Evolutionary conservation across 2,797 vertebrate species (phyloP), one percentile per base, ranked within the genome.

Genomic region (Phrynocephalus vlangalii): DNA sequence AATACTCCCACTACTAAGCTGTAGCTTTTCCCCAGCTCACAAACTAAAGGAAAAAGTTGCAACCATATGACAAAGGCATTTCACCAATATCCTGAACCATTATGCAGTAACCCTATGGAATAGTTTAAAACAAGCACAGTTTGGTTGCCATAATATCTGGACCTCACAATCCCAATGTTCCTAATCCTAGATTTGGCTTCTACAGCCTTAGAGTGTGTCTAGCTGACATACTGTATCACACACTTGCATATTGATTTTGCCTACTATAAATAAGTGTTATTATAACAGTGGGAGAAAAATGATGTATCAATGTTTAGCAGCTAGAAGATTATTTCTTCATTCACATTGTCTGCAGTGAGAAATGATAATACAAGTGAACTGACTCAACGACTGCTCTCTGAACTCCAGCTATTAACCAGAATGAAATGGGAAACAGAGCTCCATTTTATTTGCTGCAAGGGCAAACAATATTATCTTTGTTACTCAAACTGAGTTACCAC

Each of bases 191-290:
- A n/a, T 11, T 50, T 18, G 28, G 22, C 9, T 84, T 86, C 78
- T 79, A 79, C 26, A 79, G 73, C 38, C 38, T 44, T 44, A 44
- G 38, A 44, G 38, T 13, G 73, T 79, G 83, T 82, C 10, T 18
- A 83, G 84, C 13, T 89, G 71, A 92, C 71, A 76, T 48, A 50
- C 0, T 81, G 1, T 86, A 75, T 28, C 1, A 67, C 13, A 48
- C 48, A 0, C 0, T 68, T 63, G 67, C 7, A 93, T 89, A 72
- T 67, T 66, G 75, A 88, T 77, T 3, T 84, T 0, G 20, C 0
- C 44, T 93, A 82, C 79, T 92, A 82, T 6, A 93, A 72, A 66
- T 63, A 85, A 81, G 1, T 15, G 1, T 9, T 60, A 84, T 80
- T 82, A 70, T 87, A 81, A 81, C 85, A 86, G 15, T 3, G 13